Evolutionary conservation across 2,888 invertebrate species (phyloP).

Genomic region (Merodon equestris): DNA sequence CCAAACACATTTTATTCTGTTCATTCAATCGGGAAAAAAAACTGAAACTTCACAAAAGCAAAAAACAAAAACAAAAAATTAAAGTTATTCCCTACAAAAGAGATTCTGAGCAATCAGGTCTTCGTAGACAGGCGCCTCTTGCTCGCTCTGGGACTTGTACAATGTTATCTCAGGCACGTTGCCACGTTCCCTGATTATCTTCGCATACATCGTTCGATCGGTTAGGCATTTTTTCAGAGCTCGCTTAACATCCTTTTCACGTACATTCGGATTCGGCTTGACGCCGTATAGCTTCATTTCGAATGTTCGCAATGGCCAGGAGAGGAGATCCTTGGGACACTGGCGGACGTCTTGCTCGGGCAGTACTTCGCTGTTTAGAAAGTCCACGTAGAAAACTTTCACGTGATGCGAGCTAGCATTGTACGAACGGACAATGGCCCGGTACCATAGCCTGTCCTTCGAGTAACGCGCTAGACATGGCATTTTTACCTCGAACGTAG

Average conservation of each 20-base stretch:
- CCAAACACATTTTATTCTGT: too few species aligned
- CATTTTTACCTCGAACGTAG: slow-evolving; percentile 75
- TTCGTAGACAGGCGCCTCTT: slow-evolving; percentile 31
- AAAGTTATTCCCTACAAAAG: slow-evolving; percentile 31
- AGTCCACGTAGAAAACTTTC: slow-evolving; percentile 87
- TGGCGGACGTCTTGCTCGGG: slow-evolving; percentile 79
- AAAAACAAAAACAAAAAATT: slow-evolving; percentile 14
- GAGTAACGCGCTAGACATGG: slow-evolving; percentile 83
- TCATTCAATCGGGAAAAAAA: too few species aligned
- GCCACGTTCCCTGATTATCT: slow-evolving; percentile 65
- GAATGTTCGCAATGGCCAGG: slow-evolving; percentile 80
- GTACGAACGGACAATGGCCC: slow-evolving; percentile 82
- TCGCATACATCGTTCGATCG: slow-evolving; percentile 70
- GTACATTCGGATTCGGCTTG: slow-evolving; percentile 76
- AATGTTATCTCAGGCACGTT: slow-evolving; percentile 38
- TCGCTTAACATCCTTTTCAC: slow-evolving; percentile 74
- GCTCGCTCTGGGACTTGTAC: slow-evolving; percentile 32
- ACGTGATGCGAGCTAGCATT: slow-evolving; percentile 79
- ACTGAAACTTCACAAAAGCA: slow-evolving; percentile 10
- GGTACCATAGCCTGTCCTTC: slow-evolving; percentile 85
- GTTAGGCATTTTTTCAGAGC: slow-evolving; percentile 70
- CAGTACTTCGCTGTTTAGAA: slow-evolving; percentile 83
- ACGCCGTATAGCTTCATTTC: slow-evolving; percentile 79
- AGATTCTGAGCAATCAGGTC: slow-evolving; percentile 49
- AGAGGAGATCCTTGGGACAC: slow-evolving; percentile 80